Percentiles rank a stretch among this genome's conserved stretches.
Conservation (phyloP, 1,140 invertebrate species). For the Zaprionus tsacasi region DNA sequence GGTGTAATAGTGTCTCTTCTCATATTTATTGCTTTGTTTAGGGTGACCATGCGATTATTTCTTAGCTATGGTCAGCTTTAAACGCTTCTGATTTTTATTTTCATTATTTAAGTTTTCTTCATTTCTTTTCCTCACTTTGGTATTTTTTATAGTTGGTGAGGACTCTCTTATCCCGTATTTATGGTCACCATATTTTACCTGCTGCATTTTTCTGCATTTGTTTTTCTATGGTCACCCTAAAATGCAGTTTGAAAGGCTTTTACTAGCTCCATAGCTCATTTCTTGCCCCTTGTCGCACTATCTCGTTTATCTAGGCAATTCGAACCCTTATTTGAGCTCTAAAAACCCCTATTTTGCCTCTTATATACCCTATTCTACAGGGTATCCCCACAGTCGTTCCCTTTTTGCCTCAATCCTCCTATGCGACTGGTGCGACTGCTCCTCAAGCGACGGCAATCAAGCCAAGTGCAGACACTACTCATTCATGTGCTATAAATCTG, state of each 20-base stretch:
- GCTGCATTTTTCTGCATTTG: not conserved
- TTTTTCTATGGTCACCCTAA: not conserved
- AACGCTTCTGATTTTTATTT: too few relatives aligned
- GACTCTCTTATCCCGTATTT: not conserved
- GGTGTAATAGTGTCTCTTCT: not conserved
- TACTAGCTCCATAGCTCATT: not conserved
- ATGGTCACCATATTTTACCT: not conserved
- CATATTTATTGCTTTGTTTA: not conserved
- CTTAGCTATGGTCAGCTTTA: not conserved
- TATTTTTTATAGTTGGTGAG: too few relatives aligned
- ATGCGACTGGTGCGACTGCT: conserved; percentile 12
- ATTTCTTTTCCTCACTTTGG: too few relatives aligned
- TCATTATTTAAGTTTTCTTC: too few relatives aligned
- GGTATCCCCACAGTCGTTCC: not conserved
- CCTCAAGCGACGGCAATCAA: conserved; percentile 58
- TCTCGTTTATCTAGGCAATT: too few relatives aligned
- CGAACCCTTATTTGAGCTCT: too few relatives aligned
- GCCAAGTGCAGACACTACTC: conserved; percentile 63
- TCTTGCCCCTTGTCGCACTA: too few relatives aligned
- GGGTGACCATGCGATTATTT: not conserved
- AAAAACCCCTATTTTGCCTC: too few relatives aligned
- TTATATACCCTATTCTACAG: not conserved
- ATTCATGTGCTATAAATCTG: conserved; percentile 23
- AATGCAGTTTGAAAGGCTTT: not conserved
- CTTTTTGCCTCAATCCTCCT: not conserved